Evolutionary conservation across 2,888 invertebrate genomes (phyloP), one percentile per base, ranked within the genome.

Genomic region (Heliconius erato): DNA sequence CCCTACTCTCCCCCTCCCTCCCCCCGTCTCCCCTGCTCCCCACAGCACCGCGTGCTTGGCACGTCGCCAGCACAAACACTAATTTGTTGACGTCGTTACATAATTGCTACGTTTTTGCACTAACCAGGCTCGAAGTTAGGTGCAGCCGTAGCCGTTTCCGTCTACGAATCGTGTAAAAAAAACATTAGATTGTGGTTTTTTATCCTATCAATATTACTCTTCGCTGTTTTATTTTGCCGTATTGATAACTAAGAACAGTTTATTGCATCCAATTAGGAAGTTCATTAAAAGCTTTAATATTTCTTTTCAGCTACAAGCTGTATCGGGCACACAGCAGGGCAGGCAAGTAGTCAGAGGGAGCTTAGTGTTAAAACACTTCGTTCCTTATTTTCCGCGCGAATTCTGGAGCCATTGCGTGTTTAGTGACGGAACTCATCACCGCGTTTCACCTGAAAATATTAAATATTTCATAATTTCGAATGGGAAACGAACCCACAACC

Each of bases 11-110:
- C 54, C 67, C 82, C 0, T 2, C 7, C 7, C 6, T 2, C 0
- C 16, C 54, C 23, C 54, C 7, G 40, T 40, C 11, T 40, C 40
- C 40, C 40, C 74, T 80, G 81, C 80, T 59, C 85, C 82, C 85
- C 82, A 74, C 88, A 87, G 89, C 82, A 78, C 88, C 87, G 90
- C 88, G 87, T 91, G 92, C 91, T 91, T 95, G 95, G 95, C 95
- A 82, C 67, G 74, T 68, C 84, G 94, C 95, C 95, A 95, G 88
- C 89, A 89, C 89, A 89, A 91, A 90, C 92, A 92, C 94, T 94
- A 94, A 94, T 94, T 93, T 92, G 91, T 92, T 90, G 91, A 92
- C 91, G 91, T 92, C 88, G 92, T 94, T 94, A 94, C 93, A 93
- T 94, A 94, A 95, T 95, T 93, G 92, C 92, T 91, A 89, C 91